Base-by-base conservation (phyloP, 1,140 invertebrate genomes). In the Heliothis subflexa region DNA sequence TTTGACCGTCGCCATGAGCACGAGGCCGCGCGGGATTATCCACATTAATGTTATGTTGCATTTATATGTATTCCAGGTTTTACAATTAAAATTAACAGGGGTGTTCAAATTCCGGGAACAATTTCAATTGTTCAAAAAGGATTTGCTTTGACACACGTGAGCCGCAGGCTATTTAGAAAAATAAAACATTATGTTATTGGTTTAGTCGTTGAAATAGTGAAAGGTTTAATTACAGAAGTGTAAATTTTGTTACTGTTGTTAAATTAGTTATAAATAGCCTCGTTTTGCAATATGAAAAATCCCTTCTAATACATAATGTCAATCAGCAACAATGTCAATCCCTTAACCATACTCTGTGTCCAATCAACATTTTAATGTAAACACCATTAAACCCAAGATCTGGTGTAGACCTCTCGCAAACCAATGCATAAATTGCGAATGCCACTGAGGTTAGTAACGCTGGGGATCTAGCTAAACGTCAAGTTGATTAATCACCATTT, bases 401-500 rank as follows among this genome's bases (percentile, higher is more conserved):
- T 47, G n/a, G 52, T 73, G 47, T 62, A 75, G 72, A 64, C 73
- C 73, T 64, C 81, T 86, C 80, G 79, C 83, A 87, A 91, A 89
- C 88, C 89, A 91, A 94, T 92, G 92, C 91, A 93, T 93, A 93
- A 93, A 94, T 93, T 92, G 89, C 80, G 79, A 78, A 49, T 80
- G 82, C 86, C 88, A 83, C 81, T 76, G 87, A 87, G 91, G 88
- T 91, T 92, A 91, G 89, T 91, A 81, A 77, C 81, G 73, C 59
- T 61, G 76, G 79, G 81, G 85, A 75, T 87, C 85, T 85, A 86
- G 80, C 88, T 85, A 88, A 81, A 89, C 87, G 93, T 93, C 92
- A 93, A 91, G 59, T 89, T 94, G 93, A 94, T 94, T 94, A 94
- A 94, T 94, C 88, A 84, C 87, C 82, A 66, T 83, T 85, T 93